These are phyloP conservation scores for Xiphophorus maculatus DNA, from an alignment of 2,113 vertebrate species.

Conservation along the genomic window DNA sequence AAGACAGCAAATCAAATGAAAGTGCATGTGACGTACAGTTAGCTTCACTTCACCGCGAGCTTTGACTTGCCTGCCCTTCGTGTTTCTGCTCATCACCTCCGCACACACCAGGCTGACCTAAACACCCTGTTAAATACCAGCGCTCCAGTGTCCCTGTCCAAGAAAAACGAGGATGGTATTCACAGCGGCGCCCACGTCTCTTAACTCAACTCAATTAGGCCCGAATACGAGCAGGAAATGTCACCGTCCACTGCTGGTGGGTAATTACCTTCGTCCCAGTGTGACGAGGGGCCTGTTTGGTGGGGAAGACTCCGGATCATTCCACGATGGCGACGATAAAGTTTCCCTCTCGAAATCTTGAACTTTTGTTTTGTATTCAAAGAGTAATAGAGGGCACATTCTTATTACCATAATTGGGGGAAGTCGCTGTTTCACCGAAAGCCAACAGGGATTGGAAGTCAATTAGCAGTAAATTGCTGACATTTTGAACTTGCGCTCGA, in stretches of 20 bases:
- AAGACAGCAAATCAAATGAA: not conserved
- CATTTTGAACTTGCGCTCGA: conserved; percentile 14
- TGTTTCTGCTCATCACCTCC: conserved; percentile 18
- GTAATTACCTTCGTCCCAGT: conserved; percentile 60
- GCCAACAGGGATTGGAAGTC: conserved; percentile 27
- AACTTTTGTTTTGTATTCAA: conserved; percentile 15
- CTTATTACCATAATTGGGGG: conserved; percentile 18
- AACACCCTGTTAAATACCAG: conserved; percentile 59
- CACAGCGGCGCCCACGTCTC: conserved; percentile 45
- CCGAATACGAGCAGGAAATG: conserved; percentile 54
- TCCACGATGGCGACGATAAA: not conserved
- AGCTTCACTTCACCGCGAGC: not conserved
- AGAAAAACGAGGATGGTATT: conserved; percentile 49
- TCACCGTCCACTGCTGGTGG: conserved; percentile 50
- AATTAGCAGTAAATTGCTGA: conserved; percentile 42
- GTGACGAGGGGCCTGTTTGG: conserved; percentile 37
- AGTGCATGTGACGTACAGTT: too few relatives aligned
- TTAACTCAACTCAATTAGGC: conserved; percentile 69
- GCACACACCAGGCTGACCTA: not conserved
- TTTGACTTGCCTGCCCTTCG: conserved; percentile 40
- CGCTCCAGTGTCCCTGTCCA: conserved; percentile 22
- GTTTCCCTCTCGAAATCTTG: conserved; percentile 14
- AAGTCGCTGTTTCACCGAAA: conserved; percentile 28
- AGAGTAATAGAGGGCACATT: conserved; percentile 23
- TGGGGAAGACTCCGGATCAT: conserved; percentile 15